Base-by-base conservation (phyloP, 2,797 vertebrate genomes). In the Syndactyla subalaris region DNA sequence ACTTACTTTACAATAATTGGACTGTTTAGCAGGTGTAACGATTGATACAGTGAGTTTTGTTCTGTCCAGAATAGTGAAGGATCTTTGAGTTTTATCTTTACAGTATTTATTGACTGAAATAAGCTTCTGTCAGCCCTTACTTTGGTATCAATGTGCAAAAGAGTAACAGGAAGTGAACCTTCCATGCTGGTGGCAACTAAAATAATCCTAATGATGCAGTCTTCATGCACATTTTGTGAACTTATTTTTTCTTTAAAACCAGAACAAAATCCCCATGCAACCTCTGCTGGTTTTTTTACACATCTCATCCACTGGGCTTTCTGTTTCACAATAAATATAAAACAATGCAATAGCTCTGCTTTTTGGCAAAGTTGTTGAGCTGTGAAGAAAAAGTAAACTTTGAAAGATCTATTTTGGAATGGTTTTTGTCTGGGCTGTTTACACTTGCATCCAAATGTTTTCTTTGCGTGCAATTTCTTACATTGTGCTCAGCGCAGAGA, bases 1-100 rank as follows among this genome's bases (percentile, higher is more conserved):
- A 83, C 38, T 90, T 88, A 80, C 38, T 90, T 88, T 82, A 52
- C 85, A 89, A 20, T 86, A 87, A 79, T 45, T 82, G 41, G 29
- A 20, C 66, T 81, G 26, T 81, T 95, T 86, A 90, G 80, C 67
- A 90, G 76, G 32, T 88, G 18, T 75, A 84, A 79, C 72, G 68
- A 75, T 84, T 90, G 81, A 65, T 62, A 41, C 27, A 65, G 20
- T 46, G 65, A 65, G 45, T 77, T 81, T 45, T 80, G 30, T 81
- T 61, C 48, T 73, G 3, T 54, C 12, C 29, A 85, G 67, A 71
- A 66, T 41, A 45, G 29, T 13, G 52, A 61, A 68, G 43, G 22
- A 49, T 73, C 45, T 84, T 57, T 74, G 17, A 2, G 23, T 80
- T 93, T 68, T 76, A 59, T 49, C 82, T 92, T 54, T 41, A 58